phyloP scores from a whole-genome alignment of 2,113 vertebrate species.

The Burhinus oedicnemus region DNA sequence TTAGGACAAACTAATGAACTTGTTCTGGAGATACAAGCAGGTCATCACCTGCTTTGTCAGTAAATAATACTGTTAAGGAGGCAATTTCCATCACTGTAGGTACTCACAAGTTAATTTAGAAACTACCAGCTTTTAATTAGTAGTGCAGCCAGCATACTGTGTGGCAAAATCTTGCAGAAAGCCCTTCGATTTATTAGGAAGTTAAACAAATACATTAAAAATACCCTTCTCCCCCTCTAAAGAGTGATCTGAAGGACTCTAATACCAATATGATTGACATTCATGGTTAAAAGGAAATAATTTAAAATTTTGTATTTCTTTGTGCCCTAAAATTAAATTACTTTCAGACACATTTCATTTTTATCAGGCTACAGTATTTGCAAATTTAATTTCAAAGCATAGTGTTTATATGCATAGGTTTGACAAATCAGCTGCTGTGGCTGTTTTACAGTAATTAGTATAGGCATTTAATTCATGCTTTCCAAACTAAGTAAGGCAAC shows the following conservation, averaged over 20 bases:
- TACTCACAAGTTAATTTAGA: constrained; percentile 67
- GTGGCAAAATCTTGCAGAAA: constrained; percentile 42
- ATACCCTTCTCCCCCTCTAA: not conserved
- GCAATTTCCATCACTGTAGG: constrained; percentile 78
- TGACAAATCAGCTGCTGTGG: not conserved
- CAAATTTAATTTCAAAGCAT: not conserved
- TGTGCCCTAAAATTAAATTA: not conserved
- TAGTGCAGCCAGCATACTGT: constrained; percentile 42
- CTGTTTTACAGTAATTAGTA: not conserved
- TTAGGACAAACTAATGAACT: constrained; percentile 72
- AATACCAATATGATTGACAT: not conserved
- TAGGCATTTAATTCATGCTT: not conserved
- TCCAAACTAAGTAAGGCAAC: not conserved
- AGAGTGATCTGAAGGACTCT: not conserved
- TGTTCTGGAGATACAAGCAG: constrained; percentile 61
- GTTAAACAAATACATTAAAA: constrained; percentile 3
- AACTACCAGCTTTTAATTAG: constrained; percentile 75
- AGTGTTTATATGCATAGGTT: not conserved
- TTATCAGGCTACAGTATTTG: not conserved
- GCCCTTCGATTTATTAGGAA: constrained; percentile 16
- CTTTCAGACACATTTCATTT: not conserved
- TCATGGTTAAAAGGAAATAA: not conserved
- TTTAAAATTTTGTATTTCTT: not conserved
- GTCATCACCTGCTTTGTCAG: constrained; percentile 68
- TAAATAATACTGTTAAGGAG: constrained; percentile 71